Evolutionary conservation across 1,140 invertebrate species (phyloP).

Genomic region (Zaprionus davidi): DNA sequence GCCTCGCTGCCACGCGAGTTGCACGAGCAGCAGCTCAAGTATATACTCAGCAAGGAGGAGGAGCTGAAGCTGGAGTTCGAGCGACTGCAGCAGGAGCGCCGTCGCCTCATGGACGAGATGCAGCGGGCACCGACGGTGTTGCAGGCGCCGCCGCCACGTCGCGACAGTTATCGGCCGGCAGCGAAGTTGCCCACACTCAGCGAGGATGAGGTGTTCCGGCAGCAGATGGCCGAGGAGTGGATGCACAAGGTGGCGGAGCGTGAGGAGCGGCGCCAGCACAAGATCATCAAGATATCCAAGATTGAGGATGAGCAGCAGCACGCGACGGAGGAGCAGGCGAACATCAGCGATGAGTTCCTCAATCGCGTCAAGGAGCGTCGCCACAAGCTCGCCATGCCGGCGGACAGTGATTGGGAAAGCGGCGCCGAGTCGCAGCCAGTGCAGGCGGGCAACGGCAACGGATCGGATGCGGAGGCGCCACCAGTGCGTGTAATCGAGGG

Average conservation of each 20-base stretch:
- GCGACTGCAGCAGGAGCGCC: slow-evolving; percentile 86
- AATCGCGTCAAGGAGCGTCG: slow-evolving; percentile 87
- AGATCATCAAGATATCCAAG: slow-evolving; percentile 89
- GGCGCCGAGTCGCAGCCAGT: slow-evolving; percentile 79
- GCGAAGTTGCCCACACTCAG: slow-evolving; percentile 84
- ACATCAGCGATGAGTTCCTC: slow-evolving; percentile 90
- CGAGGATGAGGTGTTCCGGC: slow-evolving; percentile 88
- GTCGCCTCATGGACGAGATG: slow-evolving; percentile 84
- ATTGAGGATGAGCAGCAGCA: slow-evolving; percentile 70
- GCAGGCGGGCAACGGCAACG: slow-evolving; percentile 85
- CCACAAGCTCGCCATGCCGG: slow-evolving; percentile 74
- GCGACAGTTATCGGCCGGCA: slow-evolving; percentile 64
- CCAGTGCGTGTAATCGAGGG: slow-evolving; percentile 84
- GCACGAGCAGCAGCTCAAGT: slow-evolving; percentile 88
- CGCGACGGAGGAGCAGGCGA: slow-evolving; percentile 85
- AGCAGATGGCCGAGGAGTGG: slow-evolving; percentile 93
- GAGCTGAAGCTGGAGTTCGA: slow-evolving; percentile 87
- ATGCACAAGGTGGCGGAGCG: slow-evolving; percentile 90
- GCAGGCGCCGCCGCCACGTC: slow-evolving; percentile 52
- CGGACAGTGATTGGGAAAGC: slow-evolving; percentile 84
- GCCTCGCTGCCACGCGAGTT: slow-evolving; percentile 88
- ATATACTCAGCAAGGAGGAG: slow-evolving; percentile 88
- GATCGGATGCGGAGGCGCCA: slow-evolving; percentile 85
- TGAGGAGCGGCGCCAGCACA: slow-evolving; percentile 90
- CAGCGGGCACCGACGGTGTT: slow-evolving; percentile 60